phyloP scores from a whole-genome alignment of 2,797 vertebrate genomes.

The Arrhamphus sclerolepis region DNA sequence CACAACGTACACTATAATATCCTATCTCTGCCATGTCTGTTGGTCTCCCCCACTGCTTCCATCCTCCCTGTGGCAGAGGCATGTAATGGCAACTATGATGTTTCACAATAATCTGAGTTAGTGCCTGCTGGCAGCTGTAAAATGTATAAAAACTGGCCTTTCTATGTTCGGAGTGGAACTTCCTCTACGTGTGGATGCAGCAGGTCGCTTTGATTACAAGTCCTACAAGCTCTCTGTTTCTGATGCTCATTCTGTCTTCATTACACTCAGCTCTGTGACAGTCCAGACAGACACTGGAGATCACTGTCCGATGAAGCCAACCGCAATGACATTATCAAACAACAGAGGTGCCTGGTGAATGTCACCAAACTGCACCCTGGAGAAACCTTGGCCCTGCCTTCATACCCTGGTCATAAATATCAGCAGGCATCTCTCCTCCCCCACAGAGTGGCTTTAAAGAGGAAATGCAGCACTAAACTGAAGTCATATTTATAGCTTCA shows the following conservation, averaged over 20 bases:
- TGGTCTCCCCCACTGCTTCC: too few species aligned
- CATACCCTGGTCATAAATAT: constrained; percentile 9
- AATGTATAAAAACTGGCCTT: neutral
- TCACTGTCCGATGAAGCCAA: constrained; percentile 6
- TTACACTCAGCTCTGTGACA: constrained; percentile 1
- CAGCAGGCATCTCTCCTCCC: neutral
- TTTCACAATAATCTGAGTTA: too few species aligned
- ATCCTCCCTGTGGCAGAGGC: too few species aligned
- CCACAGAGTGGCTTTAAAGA: neutral
- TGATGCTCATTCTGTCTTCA: constrained; percentile 11
- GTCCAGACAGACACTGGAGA: constrained; percentile 3
- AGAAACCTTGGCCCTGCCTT: constrained; percentile 6
- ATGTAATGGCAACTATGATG: too few species aligned
- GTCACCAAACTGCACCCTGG: constrained; percentile 12
- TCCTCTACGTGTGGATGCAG: neutral
- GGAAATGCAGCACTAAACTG: neutral
- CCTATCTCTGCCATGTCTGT: too few species aligned
- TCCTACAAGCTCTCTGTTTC: neutral
- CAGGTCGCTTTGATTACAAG: neutral
- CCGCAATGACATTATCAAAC: constrained; percentile 22
- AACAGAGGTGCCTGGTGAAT: constrained; percentile 20
- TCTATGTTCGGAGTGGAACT: neutral
- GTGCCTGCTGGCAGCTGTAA: too few species aligned
- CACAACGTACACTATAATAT: too few species aligned
- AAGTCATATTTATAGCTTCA: neutral